A percentile compares a stretch with the other conserved stretches of the same genome.
Conservation (phyloP, 2,888 invertebrate species). For the Eurytoma adleriae region DNA sequence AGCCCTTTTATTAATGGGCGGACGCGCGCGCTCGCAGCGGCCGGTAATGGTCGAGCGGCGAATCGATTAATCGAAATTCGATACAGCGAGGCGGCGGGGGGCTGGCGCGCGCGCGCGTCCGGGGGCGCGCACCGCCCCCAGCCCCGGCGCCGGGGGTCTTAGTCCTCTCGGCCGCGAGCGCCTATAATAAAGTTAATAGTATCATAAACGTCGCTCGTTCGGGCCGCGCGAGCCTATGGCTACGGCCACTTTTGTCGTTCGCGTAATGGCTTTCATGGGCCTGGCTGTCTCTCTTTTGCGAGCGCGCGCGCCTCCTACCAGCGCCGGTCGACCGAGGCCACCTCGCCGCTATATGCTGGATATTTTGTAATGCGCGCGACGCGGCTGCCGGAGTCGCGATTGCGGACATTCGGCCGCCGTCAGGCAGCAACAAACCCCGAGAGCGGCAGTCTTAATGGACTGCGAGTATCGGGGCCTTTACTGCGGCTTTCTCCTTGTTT, state of each 20-base stretch:
- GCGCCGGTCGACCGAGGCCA: neutral
- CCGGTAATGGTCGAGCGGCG: slow-evolving; percentile 65
- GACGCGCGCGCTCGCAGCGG: slow-evolving; percentile 54
- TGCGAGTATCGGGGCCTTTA: neutral
- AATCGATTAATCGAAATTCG: slow-evolving; percentile 76
- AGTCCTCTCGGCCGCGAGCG: slow-evolving; percentile 54
- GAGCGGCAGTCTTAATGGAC: slow-evolving; percentile 28
- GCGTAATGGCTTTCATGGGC: slow-evolving; percentile 56
- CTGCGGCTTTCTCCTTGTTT: neutral
- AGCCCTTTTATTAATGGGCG: slow-evolving; percentile 73
- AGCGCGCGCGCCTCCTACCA: too few species aligned
- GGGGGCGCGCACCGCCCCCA: slow-evolving; percentile 48
- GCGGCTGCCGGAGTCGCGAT: slow-evolving; percentile 13
- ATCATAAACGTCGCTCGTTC: slow-evolving; percentile 69
- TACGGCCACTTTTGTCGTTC: slow-evolving; percentile 65
- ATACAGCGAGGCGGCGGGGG: slow-evolving; percentile 61
- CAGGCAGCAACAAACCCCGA: neutral
- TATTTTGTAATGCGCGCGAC: slow-evolving; percentile 43
- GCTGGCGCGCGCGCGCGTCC: slow-evolving; percentile 13
- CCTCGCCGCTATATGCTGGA: neutral
- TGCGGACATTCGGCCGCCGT: slow-evolving; percentile 20
- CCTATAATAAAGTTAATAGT: slow-evolving; percentile 70
- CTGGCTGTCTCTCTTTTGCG: too few species aligned
- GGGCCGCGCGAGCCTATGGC: slow-evolving; percentile 53
- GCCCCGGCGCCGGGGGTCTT: slow-evolving; percentile 57